Evolutionary conservation across 2,888 invertebrate genomes (phyloP).

Genomic region (Gandaritis pyraliata): DNA sequence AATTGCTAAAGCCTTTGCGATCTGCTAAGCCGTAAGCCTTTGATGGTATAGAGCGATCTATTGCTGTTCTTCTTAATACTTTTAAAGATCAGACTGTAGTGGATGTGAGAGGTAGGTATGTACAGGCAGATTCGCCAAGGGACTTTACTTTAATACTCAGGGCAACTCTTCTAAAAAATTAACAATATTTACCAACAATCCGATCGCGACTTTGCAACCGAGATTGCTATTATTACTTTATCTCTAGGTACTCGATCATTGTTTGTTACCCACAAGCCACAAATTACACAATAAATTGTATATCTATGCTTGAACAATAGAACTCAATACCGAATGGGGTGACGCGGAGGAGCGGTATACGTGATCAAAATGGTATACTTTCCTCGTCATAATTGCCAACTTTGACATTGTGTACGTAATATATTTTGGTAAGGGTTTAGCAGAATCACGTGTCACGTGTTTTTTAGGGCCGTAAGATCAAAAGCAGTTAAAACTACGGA

Average conservation of each 20-base stretch:
- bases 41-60: background rate
- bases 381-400: conserved; percentile 5
- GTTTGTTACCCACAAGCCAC: background rate
- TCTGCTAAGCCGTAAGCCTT: background rate
- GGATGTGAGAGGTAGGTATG: no score
- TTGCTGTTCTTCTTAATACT: background rate
- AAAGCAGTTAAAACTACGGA: no score
- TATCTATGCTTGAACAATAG: conserved; percentile 52
- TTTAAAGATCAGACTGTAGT: background rate
- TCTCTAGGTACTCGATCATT: no score
- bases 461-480: no score
- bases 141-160: background rate
- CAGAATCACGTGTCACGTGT: background rate
- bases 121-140: no score
- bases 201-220: background rate
- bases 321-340: conserved; percentile 56
- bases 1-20: no score
- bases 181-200: background rate
- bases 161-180: background rate
- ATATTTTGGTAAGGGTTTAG: conserved; percentile 3
- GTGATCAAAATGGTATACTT: conserved; percentile 54
- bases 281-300: conserved; percentile 7
- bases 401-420: background rate
- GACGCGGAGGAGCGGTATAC: conserved; percentile 46
- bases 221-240: background rate